Base-by-base conservation (phyloP, 1,140 invertebrate species). In the Brachionus koreanus region DNA sequence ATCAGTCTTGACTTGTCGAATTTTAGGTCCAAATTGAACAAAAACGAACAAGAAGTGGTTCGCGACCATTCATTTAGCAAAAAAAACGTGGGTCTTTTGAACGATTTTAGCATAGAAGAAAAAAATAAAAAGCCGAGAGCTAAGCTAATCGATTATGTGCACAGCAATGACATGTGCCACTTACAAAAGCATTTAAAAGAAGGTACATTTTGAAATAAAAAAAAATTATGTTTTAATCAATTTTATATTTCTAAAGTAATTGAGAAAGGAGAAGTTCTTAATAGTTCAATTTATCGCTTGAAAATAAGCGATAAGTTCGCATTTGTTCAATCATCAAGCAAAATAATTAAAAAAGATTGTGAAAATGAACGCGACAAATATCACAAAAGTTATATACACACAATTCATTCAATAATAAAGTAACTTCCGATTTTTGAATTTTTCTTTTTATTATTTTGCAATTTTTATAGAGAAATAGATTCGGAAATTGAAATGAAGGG, bases 401-500 rank as follows among this genome's bases (percentile, higher is more conserved):
- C 76, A 61, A 16, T 65, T 29, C 61, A 61, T 61, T 79, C 76
- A 61, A 79, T 79, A 35, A 79, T 79, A 23, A 79, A 79, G 76
- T 79, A 79, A 35, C 10, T 19, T 42, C 12, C 12, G n/a, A 19
- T 43, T 37, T 52, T 35, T 25, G 13, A 76, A 19, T n/a, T 43
- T 43, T 16, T 49, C 6, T 77, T 35, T 23, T 19, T 43, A 25
- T 29, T 2, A n/a, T 49, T 35, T 19, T 13, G n/a, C 3, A 33
- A 3, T n/a, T 35, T 65, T 75, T 83, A 19, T 84, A 87, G 88
- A 61, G 87, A 88, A 83, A 87, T 87, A 84, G 87, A 88, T 74
- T 85, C 85, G 0, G 88, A 88, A 10, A 83, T 84, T 67, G 87
- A 88, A 81, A 84, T 88, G 35, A 88, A 88, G 83, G 87, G 87